A percentile compares a stretch with the other conserved stretches of the same genome.
Evolutionary conservation across 2,113 vertebrate genomes (phyloP).

Genomic region (Pluvianellus socialis): DNA sequence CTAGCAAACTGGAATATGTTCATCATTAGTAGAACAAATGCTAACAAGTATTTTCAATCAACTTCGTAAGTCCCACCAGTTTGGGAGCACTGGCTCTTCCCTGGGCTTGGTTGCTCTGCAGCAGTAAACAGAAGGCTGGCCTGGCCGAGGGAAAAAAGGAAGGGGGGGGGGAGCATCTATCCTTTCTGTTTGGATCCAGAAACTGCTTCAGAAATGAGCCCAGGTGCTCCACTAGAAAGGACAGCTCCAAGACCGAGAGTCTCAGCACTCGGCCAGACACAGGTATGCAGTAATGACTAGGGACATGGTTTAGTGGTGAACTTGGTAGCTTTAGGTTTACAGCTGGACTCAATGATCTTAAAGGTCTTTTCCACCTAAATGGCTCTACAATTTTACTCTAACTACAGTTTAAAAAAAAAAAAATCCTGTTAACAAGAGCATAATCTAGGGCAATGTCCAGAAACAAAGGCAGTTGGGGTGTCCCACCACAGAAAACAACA

Average conservation of each 20-base stretch:
- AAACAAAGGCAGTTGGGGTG: neutral
- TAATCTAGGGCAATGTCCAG: neutral
- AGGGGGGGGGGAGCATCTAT: no score
- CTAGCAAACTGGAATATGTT: neutral
- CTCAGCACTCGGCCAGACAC: neutral
- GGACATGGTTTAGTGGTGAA: neutral
- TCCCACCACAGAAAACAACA: neutral
- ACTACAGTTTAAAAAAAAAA: neutral
- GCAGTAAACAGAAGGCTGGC: neutral
- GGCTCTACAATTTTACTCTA: neutral
- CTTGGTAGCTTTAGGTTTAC: neutral
- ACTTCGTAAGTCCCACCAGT: neutral
- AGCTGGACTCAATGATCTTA: neutral
- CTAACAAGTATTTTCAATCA: neutral
- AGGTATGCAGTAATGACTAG: accelerated
- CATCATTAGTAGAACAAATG: neutral
- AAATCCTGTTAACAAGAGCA: neutral
- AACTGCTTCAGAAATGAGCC: neutral
- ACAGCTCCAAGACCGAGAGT: neutral
- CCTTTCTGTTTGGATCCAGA: neutral
- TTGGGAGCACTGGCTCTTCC: neutral
- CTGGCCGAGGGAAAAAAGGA: neutral
- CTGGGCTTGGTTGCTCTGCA: neutral
- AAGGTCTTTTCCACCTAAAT: neutral
- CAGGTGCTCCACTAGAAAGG: neutral